Base-by-base conservation (phyloP, 2,888 invertebrate genomes). In the Ophioninae sp. region DNA sequence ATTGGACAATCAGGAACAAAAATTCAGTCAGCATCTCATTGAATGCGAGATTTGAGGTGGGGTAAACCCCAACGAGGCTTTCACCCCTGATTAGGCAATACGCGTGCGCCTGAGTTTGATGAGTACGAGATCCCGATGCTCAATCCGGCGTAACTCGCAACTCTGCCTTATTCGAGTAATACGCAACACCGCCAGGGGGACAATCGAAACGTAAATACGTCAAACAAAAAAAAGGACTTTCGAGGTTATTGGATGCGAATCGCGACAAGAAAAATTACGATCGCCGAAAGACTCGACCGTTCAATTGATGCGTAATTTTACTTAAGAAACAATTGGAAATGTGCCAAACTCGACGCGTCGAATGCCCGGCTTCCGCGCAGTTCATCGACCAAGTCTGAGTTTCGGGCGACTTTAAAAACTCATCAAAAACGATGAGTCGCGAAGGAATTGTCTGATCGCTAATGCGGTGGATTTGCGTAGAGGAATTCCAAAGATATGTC, bases 401-500 rank as follows among this genome's bases (percentile, higher is more conserved):
- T 59, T 59, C 59, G 59, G 20, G 8, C 59, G 0, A 10, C 10
- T 0, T 59, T 8, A 8, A 59, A 5, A 13, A 50, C 17, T 13
- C 17, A 17, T 50, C 50, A 30, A 1, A 13, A 6, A 50, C 17
- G 20, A 21, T 39, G 59, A 59, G 39, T 57, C 57, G 17, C 10
- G 39, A 72, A 7, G 21, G 7, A 62, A 61, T 61, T 56, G 61
- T 50, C 76, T 73, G 50, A 77, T 70, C 67, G 77, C 61, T 67
- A 21, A 50, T 57, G 65, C 44, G 61, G 41, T 69, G 44, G n/a
- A n/a, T n/a, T n/a, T 74, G 50, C 0, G 8, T 64, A 20, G 17
- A 50, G 50, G 8, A 74, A 50, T 74, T 50, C 57, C 8, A 5
- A 21, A 50, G 72, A 64, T 65, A 93, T 93, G 93, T 93, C 93